Base-by-base conservation (phyloP, 1,140 invertebrate genomes). In the Plodia interpunctella region DNA sequence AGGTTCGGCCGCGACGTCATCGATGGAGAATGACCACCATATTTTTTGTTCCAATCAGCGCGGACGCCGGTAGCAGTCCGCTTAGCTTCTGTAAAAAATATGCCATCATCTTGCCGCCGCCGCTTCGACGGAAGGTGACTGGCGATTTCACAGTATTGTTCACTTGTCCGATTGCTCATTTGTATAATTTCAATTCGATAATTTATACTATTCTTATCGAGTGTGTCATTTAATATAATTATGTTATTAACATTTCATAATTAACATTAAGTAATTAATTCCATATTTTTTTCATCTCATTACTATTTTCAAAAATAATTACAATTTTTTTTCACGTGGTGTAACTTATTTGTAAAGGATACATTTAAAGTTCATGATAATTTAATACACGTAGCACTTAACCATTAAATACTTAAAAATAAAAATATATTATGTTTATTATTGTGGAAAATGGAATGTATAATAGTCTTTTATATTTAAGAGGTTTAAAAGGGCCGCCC, bases 361-460 rank as follows among this genome's bases (percentile, higher is more conserved):
- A 38, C 57, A 71, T 79, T 77, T 78, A 78, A 71, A 55, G 66
- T 66, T 60, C 69, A 64, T 76, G 76, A 80, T 76, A 79, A 77
- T 84, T 83, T 83, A 82, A 80, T 78, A 78, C 55, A 55, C 71
- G 65, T 68, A 74, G 65, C 74, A 65, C 79, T 81, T 83, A 81
- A 76, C 69, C 71, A 74, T 68, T 67, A 38, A 65, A 79, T 17
- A 44, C n/a, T 15, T 44, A 44, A 44, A 15, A 44, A 44, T 44
- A 84, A 80, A 78, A 80, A 73, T 60, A 78, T 44, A 44, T 44
- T 44, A 44, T 75, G 72, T 87, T 82, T 66, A 77, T 85, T 83
- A 76, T 86, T 75, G 83, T 80, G 78, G 68, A 83, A 83, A 87
- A 87, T 81, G 80, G 76, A 65, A 74, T 75, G 68, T 80, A 80